phyloP scores from a whole-genome alignment of 2,888 invertebrate species.

The Nymphalis polychloros region DNA sequence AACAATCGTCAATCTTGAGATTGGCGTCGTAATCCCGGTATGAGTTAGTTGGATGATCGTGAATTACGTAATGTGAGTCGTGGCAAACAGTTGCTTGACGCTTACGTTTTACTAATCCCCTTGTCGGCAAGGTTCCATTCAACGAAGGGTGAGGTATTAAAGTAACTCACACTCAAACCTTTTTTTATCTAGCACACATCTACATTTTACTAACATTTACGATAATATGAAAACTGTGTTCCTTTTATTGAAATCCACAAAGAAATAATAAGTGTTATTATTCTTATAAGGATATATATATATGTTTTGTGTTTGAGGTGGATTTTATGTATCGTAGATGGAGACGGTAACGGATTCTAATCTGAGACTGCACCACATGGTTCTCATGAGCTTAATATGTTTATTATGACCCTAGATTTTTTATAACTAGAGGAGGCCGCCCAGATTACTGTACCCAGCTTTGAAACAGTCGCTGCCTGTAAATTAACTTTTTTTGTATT shows the following conservation, averaged over 20 bases:
- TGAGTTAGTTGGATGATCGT: conserved; percentile 59
- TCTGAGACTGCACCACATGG: too few species aligned
- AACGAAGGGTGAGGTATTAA: conserved; percentile 13
- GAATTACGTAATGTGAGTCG: conserved; percentile 40
- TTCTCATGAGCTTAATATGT: too few species aligned
- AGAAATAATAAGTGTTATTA: too few species aligned
- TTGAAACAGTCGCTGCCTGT: too few species aligned
- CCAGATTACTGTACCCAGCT: too few species aligned
- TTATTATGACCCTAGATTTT: too few species aligned
- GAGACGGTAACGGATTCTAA: too few species aligned
- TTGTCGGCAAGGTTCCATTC: conserved; percentile 29
- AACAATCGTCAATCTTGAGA: conserved; percentile 44
- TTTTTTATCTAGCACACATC: background rate
- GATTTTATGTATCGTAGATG: too few species aligned
- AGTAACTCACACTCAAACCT: conserved; percentile 1
- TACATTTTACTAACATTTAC: background rate
- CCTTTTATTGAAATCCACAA: background rate
- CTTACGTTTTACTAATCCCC: conserved; percentile 29
- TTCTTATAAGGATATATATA: too few species aligned
- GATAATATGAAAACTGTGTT: background rate
- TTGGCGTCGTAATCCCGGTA: conserved; percentile 60
- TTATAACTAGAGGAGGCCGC: too few species aligned
- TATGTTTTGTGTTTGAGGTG: too few species aligned
- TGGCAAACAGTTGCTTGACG: conserved; percentile 29
- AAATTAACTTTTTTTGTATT: too few species aligned